Conservation (phyloP, 1,140 invertebrate species). For the Heliconius melpomene region DNA sequence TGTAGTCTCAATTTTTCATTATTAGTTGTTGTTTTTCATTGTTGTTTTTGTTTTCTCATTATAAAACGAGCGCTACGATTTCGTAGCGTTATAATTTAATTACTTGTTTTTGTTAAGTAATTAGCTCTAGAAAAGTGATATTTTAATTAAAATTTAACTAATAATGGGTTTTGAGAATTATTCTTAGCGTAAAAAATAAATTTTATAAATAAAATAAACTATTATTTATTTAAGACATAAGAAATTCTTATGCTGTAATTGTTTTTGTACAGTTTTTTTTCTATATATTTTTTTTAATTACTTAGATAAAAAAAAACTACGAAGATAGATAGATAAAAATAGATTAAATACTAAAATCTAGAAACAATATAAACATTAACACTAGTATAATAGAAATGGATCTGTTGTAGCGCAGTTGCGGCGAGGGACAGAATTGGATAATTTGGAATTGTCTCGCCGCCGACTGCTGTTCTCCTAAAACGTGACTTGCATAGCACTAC, state of each 20-base stretch:
- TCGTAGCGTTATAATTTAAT: neutral
- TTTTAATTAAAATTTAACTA: neutral
- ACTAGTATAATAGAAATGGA: slow-evolving; percentile 16
- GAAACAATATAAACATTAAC: slow-evolving; percentile 5
- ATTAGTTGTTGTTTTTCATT: neutral
- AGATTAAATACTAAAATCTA: neutral
- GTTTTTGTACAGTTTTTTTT: too few species aligned
- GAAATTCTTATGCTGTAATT: too few species aligned
- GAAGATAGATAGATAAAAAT: neutral
- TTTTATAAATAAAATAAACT: neutral
- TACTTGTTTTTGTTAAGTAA: neutral
- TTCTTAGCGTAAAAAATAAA: too few species aligned
- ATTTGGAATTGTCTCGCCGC: slow-evolving; percentile 30
- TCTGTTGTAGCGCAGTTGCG: slow-evolving; percentile 16
- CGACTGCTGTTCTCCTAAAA: slow-evolving; percentile 42
- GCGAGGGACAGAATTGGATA: slow-evolving; percentile 20
- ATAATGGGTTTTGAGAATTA: too few species aligned
- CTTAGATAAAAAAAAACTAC: too few species aligned
- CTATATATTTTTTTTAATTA: too few species aligned
- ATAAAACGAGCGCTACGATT: neutral
- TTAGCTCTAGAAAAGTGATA: neutral
- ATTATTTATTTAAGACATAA: too few species aligned
- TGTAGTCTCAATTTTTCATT: neutral
- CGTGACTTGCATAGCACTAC: slow-evolving; percentile 49
- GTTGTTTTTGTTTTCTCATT: neutral